phyloP scores from a whole-genome alignment of 2,113 vertebrate species.

The Eurypyga helias region DNA sequence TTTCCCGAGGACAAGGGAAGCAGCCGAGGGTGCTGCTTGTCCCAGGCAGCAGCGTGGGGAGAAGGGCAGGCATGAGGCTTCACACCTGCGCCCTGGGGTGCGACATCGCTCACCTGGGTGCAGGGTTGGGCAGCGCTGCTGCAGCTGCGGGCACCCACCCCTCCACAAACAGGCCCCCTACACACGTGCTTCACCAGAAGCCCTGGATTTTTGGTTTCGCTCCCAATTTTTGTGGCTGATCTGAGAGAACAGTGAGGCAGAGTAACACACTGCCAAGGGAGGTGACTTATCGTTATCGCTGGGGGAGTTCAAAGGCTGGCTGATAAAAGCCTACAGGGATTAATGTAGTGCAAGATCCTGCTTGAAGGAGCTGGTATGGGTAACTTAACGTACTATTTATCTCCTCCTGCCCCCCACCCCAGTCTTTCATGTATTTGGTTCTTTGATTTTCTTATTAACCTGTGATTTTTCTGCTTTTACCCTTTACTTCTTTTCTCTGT shows the following conservation, averaged over 20 bases:
- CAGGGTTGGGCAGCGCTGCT: accelerated
- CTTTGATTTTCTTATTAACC: conserved; percentile 1
- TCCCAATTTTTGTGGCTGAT: not conserved
- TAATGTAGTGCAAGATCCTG: not conserved
- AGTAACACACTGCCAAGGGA: not conserved
- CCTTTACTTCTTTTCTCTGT: not conserved
- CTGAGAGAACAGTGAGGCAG: not conserved
- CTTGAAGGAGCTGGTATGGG: not conserved
- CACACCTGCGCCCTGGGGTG: accelerated
- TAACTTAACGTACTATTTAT: not conserved
- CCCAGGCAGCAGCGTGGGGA: accelerated
- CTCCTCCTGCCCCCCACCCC: not conserved
- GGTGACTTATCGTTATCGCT: not conserved
- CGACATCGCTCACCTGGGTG: accelerated
- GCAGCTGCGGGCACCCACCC: accelerated
- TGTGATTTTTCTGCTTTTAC: not conserved
- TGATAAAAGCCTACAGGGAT: not conserved
- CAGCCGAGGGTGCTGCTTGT: not conserved
- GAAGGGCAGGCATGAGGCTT: accelerated
- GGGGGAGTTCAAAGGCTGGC: not conserved
- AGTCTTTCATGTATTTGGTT: not conserved
- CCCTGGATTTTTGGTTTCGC: not conserved
- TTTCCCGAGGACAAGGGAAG: not conserved
- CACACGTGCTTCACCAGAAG: not conserved
- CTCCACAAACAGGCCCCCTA: not conserved